These are phyloP conservation scores for Falcaria lacertinaria DNA, from an alignment of 2,888 invertebrate genomes.

Conservation along the genomic window DNA sequence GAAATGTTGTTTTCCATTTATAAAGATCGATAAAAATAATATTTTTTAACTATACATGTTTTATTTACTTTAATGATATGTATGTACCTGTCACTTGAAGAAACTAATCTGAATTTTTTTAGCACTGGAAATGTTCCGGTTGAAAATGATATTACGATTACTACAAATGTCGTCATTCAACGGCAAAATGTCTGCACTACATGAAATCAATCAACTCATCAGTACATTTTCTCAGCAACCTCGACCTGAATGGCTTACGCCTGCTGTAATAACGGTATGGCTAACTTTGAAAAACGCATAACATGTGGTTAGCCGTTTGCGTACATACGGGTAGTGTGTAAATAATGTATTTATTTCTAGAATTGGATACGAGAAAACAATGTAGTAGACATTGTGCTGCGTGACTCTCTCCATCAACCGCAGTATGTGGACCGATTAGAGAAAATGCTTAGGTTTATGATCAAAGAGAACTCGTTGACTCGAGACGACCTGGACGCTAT, in stretches of 20 bases:
- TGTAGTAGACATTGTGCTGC: constrained; percentile 95
- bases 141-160: constrained; percentile 96
- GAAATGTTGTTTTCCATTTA: too few relatives aligned
- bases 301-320: too few relatives aligned
- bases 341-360: constrained; percentile 60
- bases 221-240: constrained; percentile 94
- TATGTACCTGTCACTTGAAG: too few relatives aligned
- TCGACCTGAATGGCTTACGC: constrained; percentile 95
- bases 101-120: constrained; percentile 24
- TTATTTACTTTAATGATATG: too few relatives aligned
- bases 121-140: constrained; percentile 94
- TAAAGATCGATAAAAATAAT: too few relatives aligned
- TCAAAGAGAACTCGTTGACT: constrained; percentile 94
- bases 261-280: constrained; percentile 95
- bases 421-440: constrained; percentile 98
- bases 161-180: constrained; percentile 98
- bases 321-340: background rate
- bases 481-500: constrained; percentile 95
- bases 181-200: constrained; percentile 99
- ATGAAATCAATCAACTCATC: constrained; percentile 98
- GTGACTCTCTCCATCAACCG: constrained; percentile 97
- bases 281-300: too few relatives aligned
- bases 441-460: constrained; percentile 97
- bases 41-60: too few relatives aligned
- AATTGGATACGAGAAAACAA: constrained; percentile 98